phyloP scores from a whole-genome alignment of 2,113 vertebrate genomes.

The Ibidorhyncha struthersii region DNA sequence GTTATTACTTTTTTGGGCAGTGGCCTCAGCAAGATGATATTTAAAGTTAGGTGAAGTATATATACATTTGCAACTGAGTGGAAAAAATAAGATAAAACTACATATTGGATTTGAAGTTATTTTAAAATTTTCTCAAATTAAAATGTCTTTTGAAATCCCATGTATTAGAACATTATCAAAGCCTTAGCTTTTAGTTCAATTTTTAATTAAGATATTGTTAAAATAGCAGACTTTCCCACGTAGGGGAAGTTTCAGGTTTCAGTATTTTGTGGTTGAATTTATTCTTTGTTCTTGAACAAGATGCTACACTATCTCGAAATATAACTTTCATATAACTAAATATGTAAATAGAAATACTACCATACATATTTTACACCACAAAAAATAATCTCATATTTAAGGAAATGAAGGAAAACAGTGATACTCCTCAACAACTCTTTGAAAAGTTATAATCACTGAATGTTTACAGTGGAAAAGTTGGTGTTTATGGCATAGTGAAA shows the following conservation, averaged over 20 bases:
- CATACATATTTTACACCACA: background rate
- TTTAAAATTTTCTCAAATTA: background rate
- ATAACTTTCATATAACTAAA: background rate
- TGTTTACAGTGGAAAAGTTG: background rate
- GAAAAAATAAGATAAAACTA: background rate
- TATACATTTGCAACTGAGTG: accelerated
- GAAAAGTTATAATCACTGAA: background rate
- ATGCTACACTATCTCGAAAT: background rate
- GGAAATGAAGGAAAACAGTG: background rate
- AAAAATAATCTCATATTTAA: background rate
- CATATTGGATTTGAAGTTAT: background rate
- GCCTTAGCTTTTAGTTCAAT: background rate
- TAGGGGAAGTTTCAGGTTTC: background rate
- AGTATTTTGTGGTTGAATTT: background rate
- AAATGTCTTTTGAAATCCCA: background rate
- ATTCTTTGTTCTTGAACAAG: background rate
- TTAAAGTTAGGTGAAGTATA: background rate
- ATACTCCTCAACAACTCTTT: background rate
- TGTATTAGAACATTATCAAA: background rate
- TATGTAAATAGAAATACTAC: background rate
- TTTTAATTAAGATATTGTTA: background rate
- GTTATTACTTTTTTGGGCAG: background rate
- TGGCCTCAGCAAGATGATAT: background rate
- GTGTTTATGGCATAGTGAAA: background rate
- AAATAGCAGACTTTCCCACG: background rate